These are phyloP conservation scores for Fopius arisanus DNA, from an alignment of 1,140 invertebrate species.

Conservation along the genomic window DNA sequence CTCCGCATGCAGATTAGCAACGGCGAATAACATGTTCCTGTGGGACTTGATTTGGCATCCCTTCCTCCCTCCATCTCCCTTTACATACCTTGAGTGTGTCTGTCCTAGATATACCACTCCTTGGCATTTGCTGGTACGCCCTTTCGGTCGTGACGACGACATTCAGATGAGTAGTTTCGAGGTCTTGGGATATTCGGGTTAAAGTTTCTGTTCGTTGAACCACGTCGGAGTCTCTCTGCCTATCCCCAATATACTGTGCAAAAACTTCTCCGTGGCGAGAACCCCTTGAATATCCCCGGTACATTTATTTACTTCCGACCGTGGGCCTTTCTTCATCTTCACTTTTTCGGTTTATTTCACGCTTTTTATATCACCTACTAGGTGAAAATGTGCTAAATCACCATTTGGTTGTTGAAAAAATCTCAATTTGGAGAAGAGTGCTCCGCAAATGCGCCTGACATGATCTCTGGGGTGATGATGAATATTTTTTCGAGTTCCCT, in stretches of 20 bases:
- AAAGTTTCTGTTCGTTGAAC: slow-evolving; percentile 23
- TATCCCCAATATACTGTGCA: slow-evolving; percentile 3
- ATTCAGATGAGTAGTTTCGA: slow-evolving; percentile 28
- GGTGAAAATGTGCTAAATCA: too few relatives aligned
- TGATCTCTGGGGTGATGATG: too few relatives aligned
- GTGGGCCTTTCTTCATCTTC: slow-evolving; percentile 7
- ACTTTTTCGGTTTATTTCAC: too few relatives aligned
- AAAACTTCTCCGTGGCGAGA: neutral
- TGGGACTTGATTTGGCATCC: slow-evolving; percentile 53
- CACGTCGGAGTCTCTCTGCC: neutral
- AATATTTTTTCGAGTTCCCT: neutral
- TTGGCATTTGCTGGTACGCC: slow-evolving; percentile 21
- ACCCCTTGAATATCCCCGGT: slow-evolving; percentile 3
- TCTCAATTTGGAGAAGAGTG: too few relatives aligned
- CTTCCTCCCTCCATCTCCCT: slow-evolving; percentile 13
- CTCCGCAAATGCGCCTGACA: too few relatives aligned
- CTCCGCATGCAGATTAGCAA: slow-evolving; percentile 61
- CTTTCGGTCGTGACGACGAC: slow-evolving; percentile 13
- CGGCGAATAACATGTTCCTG: slow-evolving; percentile 54
- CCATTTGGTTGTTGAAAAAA: too few relatives aligned
- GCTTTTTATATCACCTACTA: too few relatives aligned
- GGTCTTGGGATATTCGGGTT: slow-evolving; percentile 22
- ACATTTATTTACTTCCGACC: slow-evolving; percentile 23
- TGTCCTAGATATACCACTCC: slow-evolving; percentile 6
- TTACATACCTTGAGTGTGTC: slow-evolving; percentile 28